phyloP scores from a whole-genome alignment of 2,797 vertebrate genomes.

The Clarias pachynema region DNA sequence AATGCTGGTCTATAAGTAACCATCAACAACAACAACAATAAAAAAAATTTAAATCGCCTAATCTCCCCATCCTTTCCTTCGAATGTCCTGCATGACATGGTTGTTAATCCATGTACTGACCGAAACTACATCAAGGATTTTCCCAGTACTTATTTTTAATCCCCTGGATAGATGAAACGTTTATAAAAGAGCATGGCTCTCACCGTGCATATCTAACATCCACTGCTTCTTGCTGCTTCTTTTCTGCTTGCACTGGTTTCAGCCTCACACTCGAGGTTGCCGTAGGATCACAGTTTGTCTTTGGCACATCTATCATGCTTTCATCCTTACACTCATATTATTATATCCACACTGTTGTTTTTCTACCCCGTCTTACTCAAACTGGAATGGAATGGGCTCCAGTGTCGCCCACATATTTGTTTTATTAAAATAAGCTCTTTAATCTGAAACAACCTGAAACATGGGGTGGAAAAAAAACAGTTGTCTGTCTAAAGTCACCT shows the following conservation, averaged over 20 bases:
- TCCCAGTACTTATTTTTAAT: neutral
- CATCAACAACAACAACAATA: too few species aligned
- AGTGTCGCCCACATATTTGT: neutral
- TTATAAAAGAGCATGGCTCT: constrained; percentile 7
- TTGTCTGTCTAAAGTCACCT: constrained; percentile 72
- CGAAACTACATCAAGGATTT: neutral
- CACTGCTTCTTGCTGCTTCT: constrained; percentile 36
- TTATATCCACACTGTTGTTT: constrained; percentile 64
- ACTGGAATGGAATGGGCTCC: neutral
- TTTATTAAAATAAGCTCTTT: neutral
- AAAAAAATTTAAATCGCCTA: neutral
- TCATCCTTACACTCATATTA: constrained; percentile 50
- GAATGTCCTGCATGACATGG: constrained; percentile 37
- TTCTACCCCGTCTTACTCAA: constrained; percentile 53
- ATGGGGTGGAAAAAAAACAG: constrained; percentile 76
- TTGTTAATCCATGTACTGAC: constrained; percentile 35
- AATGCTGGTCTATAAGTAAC: neutral
- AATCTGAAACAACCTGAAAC: neutral
- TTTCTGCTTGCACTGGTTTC: constrained; percentile 61
- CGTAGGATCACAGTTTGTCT: constrained; percentile 56
- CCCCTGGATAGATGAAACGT: neutral
- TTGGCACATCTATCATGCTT: constrained; percentile 54
- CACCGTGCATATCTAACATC: neutral
- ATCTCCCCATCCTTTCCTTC: neutral
- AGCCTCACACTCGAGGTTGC: constrained; percentile 41